These are phyloP conservation scores for Drosophila birchii DNA, from an alignment of 2,888 invertebrate genomes.

Conservation along the genomic window DNA sequence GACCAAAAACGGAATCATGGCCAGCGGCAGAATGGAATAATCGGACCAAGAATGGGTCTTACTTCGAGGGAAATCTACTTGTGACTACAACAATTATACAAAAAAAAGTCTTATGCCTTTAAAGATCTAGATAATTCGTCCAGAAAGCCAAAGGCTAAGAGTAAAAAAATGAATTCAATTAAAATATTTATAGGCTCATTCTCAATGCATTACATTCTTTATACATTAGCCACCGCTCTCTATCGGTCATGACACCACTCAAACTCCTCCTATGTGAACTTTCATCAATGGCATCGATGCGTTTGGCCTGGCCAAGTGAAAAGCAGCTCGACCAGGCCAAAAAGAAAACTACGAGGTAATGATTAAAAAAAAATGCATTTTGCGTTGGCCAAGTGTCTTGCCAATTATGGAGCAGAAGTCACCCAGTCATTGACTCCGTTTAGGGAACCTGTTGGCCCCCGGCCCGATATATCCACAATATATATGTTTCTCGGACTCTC, in stretches of 20 bases:
- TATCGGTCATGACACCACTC: slow-evolving; percentile 14
- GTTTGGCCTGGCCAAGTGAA: slow-evolving; percentile 22
- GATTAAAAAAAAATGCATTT: slow-evolving; percentile 22
- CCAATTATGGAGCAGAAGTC: slow-evolving; percentile 61
- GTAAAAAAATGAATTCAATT: neutral
- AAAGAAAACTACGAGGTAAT: slow-evolving; percentile 10
- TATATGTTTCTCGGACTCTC: slow-evolving; percentile 8
- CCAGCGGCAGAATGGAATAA: slow-evolving; percentile 41
- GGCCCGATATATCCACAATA: neutral
- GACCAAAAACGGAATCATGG: slow-evolving; percentile 56
- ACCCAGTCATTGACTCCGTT: slow-evolving; percentile 62
- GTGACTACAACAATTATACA: neutral
- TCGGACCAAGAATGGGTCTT: slow-evolving; percentile 1
- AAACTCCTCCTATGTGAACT: slow-evolving; percentile 41
- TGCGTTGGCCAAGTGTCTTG: slow-evolving; percentile 39
- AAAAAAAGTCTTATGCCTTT: neutral
- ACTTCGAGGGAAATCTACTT: neutral
- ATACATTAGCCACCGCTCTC: neutral
- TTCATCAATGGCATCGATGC: slow-evolving; percentile 46
- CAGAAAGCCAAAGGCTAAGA: neutral
- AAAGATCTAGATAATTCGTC: neutral
- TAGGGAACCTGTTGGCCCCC: slow-evolving; percentile 41
- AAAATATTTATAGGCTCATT: neutral
- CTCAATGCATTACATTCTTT: neutral
- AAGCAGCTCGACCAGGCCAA: slow-evolving; percentile 36